Base-by-base conservation (phyloP, 1,140 invertebrate genomes). In the Drosophila athabasca region DNA sequence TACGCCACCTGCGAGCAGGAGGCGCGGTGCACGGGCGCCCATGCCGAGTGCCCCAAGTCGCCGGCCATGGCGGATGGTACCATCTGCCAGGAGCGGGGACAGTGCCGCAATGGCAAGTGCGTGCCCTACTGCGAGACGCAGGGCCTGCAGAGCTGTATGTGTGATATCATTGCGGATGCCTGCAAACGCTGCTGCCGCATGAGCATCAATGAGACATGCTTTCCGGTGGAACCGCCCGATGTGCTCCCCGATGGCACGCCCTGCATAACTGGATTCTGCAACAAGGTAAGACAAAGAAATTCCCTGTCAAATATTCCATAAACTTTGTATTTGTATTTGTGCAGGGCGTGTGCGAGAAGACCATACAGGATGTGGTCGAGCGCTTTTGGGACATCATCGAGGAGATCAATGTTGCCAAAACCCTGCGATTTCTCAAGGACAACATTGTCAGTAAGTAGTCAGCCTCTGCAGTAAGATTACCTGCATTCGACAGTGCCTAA, bases 321-420 rank as follows among this genome's bases (percentile, higher is more conserved):
- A 19, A 19, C 17, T 19, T 19, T 26, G 24, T 26, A 26, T 5
- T 11, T 15, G 2, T 13, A 15, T 3, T 8, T 6, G 92, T 92
- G 4, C 79, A 97, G 96, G 97, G 97, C n/a, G 93, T 96, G 2
- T 98, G 97, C 90, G 96, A 98, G 88, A 97, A 98, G 92, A 98
- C 97, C 2, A 96, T 98, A 68, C 97, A 98, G 92, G 97, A 98
- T 90, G 97, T 98, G 9, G 97, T 98, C 5, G 97, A 98, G 92
- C 94, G 97, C 53, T 98, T 98, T 91, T 98, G 97, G 97, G 97
- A 98, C 90, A 98, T 98, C 26, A 98, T 99, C 53, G 97, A 98
- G 92, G 97, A 98, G 82, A 98, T 98, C 39, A 98, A 98, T 87
- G 97, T 98, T 41, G 98, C 98, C 84, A 97, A 97, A 92, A 96